Conservation (phyloP, 2,797 vertebrate genomes). For the Schizothorax lantsangensis region DNA sequence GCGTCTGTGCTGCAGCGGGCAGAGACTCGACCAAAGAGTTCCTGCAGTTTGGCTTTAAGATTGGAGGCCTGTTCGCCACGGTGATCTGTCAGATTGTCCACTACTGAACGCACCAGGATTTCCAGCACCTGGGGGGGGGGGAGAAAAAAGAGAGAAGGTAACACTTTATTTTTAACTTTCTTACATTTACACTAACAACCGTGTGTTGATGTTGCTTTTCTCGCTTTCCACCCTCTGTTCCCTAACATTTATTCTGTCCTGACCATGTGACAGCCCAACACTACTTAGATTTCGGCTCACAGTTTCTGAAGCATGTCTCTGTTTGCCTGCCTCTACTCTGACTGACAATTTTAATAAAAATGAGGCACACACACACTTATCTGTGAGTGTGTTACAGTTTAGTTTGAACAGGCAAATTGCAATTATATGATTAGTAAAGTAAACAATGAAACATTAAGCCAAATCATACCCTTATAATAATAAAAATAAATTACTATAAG, state of each 20-base stretch:
- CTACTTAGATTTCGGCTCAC: conserved; percentile 17
- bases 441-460: not conserved
- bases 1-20: conserved; percentile 84
- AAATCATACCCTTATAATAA: not conserved
- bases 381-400: not conserved
- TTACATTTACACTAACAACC: not conserved
- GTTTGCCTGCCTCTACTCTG: conserved; percentile 2
- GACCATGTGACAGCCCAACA: not conserved
- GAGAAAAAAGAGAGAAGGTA: too few species aligned
- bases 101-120: conserved; percentile 86
- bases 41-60: conserved; percentile 82
- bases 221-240: not conserved
- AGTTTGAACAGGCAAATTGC: not conserved
- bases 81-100: conserved; percentile 79
- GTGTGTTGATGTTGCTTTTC: not conserved
- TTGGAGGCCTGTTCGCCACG: conserved; percentile 74
- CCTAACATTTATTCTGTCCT: conserved; percentile 16
- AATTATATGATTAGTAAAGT: not conserved
- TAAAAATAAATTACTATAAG: not conserved
- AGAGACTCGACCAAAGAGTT: conserved; percentile 89
- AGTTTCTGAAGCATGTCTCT: conserved; percentile 7
- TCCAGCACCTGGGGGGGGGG: conserved; percentile 80
- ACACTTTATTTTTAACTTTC: not conserved
- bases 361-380: not conserved
- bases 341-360: not conserved